Evolutionary conservation across 1,140 invertebrate species (phyloP).

Genomic region (Brachystomella parvula): DNA sequence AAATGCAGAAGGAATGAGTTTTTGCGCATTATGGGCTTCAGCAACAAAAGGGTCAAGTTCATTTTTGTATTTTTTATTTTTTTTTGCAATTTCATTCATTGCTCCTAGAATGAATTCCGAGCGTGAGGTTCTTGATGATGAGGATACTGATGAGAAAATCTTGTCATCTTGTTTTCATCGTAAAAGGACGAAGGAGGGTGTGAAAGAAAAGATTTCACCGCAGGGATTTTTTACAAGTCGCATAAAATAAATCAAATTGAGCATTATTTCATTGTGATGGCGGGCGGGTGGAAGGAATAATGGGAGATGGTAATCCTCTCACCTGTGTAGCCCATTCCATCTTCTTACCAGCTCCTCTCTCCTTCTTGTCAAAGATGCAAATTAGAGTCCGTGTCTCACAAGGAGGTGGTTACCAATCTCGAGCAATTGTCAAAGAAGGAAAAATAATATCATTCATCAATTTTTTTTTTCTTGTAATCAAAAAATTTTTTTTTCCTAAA

Average conservation of each 20-base stretch:
- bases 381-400: neutral
- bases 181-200: conserved; percentile 2
- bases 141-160: too few relatives aligned
- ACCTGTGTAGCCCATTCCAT: neutral
- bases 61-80: too few relatives aligned
- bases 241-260: conserved; percentile 7
- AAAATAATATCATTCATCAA: conserved; percentile 6
- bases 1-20: too few relatives aligned
- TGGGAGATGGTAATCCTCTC: neutral
- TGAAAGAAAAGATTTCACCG: neutral
- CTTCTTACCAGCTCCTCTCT: neutral
- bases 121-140: too few relatives aligned
- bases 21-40: too few relatives aligned
- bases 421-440: conserved; percentile 4
- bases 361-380: conserved; percentile 6
- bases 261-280: conserved; percentile 1
- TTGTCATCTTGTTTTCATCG: neutral
- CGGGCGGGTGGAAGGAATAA: too few relatives aligned
- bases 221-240: neutral
- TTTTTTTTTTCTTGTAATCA: too few relatives aligned
- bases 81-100: too few relatives aligned
- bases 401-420: conserved; percentile 5
- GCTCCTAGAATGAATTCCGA: too few relatives aligned
- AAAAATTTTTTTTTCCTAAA: too few relatives aligned
- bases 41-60: too few relatives aligned